Base-by-base conservation (phyloP, 2,113 vertebrate genomes). In the Podocnemis expansa region DNA sequence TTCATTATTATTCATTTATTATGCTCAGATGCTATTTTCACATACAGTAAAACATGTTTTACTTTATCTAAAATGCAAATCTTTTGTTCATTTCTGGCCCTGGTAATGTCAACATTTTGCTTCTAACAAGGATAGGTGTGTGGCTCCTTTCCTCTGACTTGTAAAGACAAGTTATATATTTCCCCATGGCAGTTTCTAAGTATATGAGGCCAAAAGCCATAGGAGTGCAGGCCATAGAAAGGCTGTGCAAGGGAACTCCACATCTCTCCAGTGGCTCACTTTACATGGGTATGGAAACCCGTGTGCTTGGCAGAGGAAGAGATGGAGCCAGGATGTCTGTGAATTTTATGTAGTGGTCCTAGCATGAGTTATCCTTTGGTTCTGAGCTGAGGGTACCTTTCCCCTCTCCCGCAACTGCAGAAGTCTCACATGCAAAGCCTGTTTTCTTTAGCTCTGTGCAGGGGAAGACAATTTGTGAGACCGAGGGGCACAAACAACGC, bases 401-500 rank as follows among this genome's bases (percentile, higher is more conserved):
- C 56, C n/a, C 22, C 45, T 51, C 76, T 1, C 25, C 25, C 56
- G 5, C 25, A 29, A 11, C 56, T 29, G 56, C 56, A 21, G 55
- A 25, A 0, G 0, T 8, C 22, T 84, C 11, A 11, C 21, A 21
- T 31, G 45, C 2, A 0, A 86, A 79, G 55, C 34, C 51, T 14
- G 13, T 43, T 56, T 19, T 52, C 85, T 86, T 86, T 14, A 0
- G 1, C 52, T 85, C 27, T 7, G 9, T 5, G 17, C 4, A 80
- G 13, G 80, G 22, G 9, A 82, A 75, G 67, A 84, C 54, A 78
- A 22, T 10, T 2, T 31, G 54, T 3, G 60, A 55, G 52, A 3
- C 43, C 83, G 1, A 52, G 73, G 63, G 85, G 60, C 16, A 24
- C 1, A 34, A 2, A 16, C 4, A 1, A 0, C 0, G 1, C 5